Evolutionary conservation across 2,888 invertebrate species (phyloP).

Genomic region (Dynastes grantii): DNA sequence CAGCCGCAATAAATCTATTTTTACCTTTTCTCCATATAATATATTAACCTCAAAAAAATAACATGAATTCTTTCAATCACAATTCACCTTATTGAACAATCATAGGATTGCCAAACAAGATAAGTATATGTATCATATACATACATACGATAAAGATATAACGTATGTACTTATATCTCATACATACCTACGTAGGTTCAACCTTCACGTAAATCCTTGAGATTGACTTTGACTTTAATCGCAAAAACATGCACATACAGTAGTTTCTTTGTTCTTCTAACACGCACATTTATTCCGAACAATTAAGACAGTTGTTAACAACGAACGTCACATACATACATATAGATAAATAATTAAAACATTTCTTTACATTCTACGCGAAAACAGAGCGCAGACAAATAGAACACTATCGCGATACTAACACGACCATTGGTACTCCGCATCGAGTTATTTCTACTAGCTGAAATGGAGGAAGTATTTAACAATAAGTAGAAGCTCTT

Average conservation of each 20-base stretch:
- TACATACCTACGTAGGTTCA: background rate
- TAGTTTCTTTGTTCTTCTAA: constrained; percentile 9
- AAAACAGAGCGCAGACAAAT: background rate
- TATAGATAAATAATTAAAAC: background rate
- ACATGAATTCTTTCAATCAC: too few relatives aligned
- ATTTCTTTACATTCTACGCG: background rate
- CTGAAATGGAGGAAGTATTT: background rate
- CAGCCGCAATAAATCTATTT: too few relatives aligned
- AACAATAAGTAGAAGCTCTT: background rate
- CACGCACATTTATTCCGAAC: background rate
- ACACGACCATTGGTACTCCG: too few relatives aligned
- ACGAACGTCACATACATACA: background rate
- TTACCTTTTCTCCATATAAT: too few relatives aligned
- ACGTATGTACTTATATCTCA: too few relatives aligned
- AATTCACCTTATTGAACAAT: too few relatives aligned
- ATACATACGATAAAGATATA: background rate
- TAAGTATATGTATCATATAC: background rate
- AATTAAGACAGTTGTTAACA: constrained; percentile 9
- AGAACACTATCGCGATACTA: too few relatives aligned
- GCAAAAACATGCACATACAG: background rate
- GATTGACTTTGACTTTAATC: constrained; percentile 31
- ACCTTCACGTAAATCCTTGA: constrained; percentile 25
- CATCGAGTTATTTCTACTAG: background rate
- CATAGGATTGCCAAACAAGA: too few relatives aligned
- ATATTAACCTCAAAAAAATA: too few relatives aligned